phyloP scores from a whole-genome alignment of 2,113 vertebrate species.

The Crotalus tigris region DNA sequence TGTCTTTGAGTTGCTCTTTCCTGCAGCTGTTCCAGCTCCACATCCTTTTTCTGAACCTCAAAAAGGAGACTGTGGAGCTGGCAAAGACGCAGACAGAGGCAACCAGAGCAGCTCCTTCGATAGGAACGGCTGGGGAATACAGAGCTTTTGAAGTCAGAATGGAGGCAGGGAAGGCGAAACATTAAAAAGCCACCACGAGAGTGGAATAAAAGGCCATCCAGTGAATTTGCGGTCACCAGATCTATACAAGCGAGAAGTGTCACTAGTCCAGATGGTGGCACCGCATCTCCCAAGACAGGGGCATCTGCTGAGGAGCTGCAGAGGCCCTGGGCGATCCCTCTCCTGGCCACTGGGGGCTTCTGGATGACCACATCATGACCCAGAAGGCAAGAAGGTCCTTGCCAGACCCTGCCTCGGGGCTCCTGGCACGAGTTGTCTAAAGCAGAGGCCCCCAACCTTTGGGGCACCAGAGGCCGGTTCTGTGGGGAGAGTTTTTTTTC shows the following conservation, averaged over 20 bases:
- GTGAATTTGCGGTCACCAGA: background rate
- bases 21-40: background rate
- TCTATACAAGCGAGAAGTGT: background rate
- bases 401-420: background rate
- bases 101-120: background rate
- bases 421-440: too few relatives aligned
- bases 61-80: background rate
- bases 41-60: background rate
- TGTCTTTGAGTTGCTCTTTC: background rate
- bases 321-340: too few relatives aligned
- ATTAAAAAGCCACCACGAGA: background rate
- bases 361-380: background rate
- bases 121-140: background rate
- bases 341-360: background rate
- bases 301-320: background rate
- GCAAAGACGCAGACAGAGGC: background rate
- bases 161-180: background rate
- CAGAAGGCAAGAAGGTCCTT: background rate
- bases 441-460: too few relatives aligned
- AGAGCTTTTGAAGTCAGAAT: background rate
- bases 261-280: background rate
- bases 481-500: too few relatives aligned
- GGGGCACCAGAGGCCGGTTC: too few relatives aligned
- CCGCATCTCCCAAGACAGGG: background rate
- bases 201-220: background rate